These are phyloP conservation scores for Intellagama lesueurii DNA, from an alignment of 2,797 vertebrate genomes.

Conservation along the genomic window DNA sequence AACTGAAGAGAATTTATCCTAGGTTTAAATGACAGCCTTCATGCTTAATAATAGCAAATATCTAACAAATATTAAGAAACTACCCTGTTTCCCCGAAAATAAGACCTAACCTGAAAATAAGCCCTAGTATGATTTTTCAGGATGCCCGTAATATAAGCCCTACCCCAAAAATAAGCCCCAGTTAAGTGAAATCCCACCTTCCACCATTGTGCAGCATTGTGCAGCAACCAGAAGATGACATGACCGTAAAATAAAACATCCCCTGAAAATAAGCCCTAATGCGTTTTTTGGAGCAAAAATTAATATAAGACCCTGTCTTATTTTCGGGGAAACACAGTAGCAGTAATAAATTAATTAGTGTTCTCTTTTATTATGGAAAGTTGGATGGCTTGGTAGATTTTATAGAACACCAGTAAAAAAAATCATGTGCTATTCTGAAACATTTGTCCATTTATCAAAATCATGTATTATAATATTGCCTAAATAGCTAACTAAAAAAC, in stretches of 20 bases:
- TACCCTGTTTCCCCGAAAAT: too few species aligned
- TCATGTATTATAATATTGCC: not conserved
- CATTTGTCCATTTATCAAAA: conserved; percentile 15
- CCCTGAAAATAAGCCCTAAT: too few species aligned
- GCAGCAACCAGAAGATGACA: too few species aligned
- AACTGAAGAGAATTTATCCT: not conserved
- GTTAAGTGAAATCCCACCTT: too few species aligned
- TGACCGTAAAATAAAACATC: too few species aligned
- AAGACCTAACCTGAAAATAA: too few species aligned
- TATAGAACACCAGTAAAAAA: conserved; percentile 25
- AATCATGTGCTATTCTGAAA: conserved; percentile 12
- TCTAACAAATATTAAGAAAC: not conserved
- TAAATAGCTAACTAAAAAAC: not conserved
- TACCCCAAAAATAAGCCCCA: too few species aligned
- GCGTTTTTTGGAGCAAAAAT: too few species aligned
- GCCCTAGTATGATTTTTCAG: too few species aligned
- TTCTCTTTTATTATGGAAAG: not conserved
- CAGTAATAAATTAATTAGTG: not conserved
- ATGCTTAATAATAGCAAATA: conserved; percentile 8
- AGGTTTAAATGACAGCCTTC: not conserved
- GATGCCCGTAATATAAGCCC: too few species aligned
- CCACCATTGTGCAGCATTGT: too few species aligned
- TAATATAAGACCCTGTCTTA: too few species aligned
- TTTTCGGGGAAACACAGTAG: not conserved
- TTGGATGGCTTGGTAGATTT: conserved; percentile 19